Conservation (phyloP, 2,888 invertebrate genomes). For the Agrochola macilenta region DNA sequence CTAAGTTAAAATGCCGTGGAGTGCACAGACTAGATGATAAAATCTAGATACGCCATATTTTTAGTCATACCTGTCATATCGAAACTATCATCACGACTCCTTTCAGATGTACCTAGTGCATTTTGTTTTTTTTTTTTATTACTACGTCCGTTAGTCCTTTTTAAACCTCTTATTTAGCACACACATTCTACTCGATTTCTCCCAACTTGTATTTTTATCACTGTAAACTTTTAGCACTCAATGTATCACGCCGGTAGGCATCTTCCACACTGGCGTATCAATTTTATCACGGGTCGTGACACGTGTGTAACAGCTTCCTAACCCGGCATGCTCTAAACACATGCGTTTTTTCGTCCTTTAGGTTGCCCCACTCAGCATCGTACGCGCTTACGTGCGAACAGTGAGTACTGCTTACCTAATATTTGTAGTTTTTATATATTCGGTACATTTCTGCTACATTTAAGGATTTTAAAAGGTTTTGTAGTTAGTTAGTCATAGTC, state of each 20-base stretch:
- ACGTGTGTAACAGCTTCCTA: conserved; percentile 86
- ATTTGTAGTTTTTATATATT: conserved; percentile 70
- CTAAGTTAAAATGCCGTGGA: conserved; percentile 53
- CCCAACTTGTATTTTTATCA: conserved; percentile 1
- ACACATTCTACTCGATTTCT: conserved; percentile 1
- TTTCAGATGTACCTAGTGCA: background rate
- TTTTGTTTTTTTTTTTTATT: background rate
- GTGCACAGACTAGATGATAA: conserved; percentile 58
- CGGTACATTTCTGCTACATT: conserved; percentile 69
- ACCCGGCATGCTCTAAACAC: conserved; percentile 90
- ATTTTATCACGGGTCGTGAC: conserved; percentile 52
- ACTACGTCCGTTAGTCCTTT: background rate
- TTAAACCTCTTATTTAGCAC: background rate
- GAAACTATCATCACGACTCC: background rate
- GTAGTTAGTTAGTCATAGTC: background rate
- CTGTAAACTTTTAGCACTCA: conserved; percentile 36
- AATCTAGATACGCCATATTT: conserved; percentile 59
- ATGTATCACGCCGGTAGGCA: conserved; percentile 44
- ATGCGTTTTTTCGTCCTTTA: conserved; percentile 88
- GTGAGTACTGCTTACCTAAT: conserved; percentile 90
- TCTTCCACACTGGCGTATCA: conserved; percentile 56
- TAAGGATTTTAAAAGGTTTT: background rate
- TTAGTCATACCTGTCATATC: background rate
- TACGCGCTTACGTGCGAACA: conserved; percentile 92
- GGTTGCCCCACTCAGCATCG: conserved; percentile 91